Base-by-base conservation (phyloP, 2,888 invertebrate genomes). In the Alloplasta piceator region DNA sequence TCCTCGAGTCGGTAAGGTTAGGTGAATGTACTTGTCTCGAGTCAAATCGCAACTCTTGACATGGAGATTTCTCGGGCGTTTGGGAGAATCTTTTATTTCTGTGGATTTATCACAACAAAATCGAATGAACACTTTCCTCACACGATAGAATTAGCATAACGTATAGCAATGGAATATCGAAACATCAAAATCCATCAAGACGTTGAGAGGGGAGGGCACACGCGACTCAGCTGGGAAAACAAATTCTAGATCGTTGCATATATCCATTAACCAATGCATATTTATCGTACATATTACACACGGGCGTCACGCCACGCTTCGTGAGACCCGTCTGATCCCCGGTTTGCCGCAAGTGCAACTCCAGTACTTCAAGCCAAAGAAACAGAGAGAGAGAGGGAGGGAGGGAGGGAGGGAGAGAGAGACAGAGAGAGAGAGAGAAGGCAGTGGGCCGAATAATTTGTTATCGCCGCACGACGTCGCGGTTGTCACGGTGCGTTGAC, bases 381-480 rank as follows among this genome's bases (percentile, higher is more conserved):
- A 66, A 48, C 58, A 61, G 52, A 68, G 71, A 78, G n/a, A n/a
- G n/a, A n/a, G 74, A 81, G 64, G n/a, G 46, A 77, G 9, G 9
- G 6, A 46, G 52, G n/a, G 26, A 41, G 16, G 14, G 16, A 39
- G 26, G 14, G 60, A 39, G 60, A 41, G 26, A 16, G 46, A 26
- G 56, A 56, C n/a, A 56, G 55, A 58, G 39, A 10, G 16, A 9
- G 71, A 50, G 14, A 16, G 14, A 14, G 74, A 66, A 56, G 41
- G 55, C 81, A 81, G 66, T 81, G 70, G 71, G 81, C 74, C 81
- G 81, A 81, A 81, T 81, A 81, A 81, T 81, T 81, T 78, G 81
- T 81, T 81, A 81, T 81, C 81, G 71, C 81, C 60, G 74, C 68
- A 41, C 78, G 61, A 74, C 78, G 73, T 81, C 66, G 70, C 78